phyloP scores from a whole-genome alignment of 2,888 invertebrate genomes.

The Microplitis manilae region DNA sequence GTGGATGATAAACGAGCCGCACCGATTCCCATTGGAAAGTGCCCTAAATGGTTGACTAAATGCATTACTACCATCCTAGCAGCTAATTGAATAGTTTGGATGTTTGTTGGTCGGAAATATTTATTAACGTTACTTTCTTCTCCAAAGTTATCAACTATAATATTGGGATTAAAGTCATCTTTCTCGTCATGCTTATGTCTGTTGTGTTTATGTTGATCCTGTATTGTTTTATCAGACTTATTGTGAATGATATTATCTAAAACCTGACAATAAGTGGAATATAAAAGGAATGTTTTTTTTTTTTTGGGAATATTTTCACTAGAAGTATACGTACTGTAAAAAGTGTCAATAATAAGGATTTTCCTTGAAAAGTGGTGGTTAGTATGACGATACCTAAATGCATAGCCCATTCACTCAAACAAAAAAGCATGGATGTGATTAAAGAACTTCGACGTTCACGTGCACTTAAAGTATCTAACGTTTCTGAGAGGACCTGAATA shows the following conservation, averaged over 20 bases:
- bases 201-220: constrained; percentile 54
- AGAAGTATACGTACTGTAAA: constrained; percentile 76
- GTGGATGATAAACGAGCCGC: constrained; percentile 90
- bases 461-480: constrained; percentile 73
- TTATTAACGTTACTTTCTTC: constrained; percentile 70
- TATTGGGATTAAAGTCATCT: constrained; percentile 81
- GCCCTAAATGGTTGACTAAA: constrained; percentile 92
- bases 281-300: constrained; percentile 26
- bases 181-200: constrained; percentile 71
- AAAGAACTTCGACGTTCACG: constrained; percentile 74
- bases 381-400: constrained; percentile 81
- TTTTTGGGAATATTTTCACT: constrained; percentile 6
- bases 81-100: constrained; percentile 75
- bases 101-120: constrained; percentile 62
- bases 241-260: constrained; percentile 68
- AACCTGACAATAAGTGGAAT: constrained; percentile 55
- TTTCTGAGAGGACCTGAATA: constrained; percentile 72
- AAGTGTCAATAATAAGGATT: constrained; percentile 78
- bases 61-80: constrained; percentile 84
- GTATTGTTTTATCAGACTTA: constrained; percentile 55
- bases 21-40: constrained; percentile 93
- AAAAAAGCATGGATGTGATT: constrained; percentile 86
- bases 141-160: constrained; percentile 80
- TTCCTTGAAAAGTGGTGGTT: constrained; percentile 74
- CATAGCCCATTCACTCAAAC: constrained; percentile 96